Base-by-base conservation (phyloP, 2,888 invertebrate genomes). In the Dicyrtomina minuta region DNA sequence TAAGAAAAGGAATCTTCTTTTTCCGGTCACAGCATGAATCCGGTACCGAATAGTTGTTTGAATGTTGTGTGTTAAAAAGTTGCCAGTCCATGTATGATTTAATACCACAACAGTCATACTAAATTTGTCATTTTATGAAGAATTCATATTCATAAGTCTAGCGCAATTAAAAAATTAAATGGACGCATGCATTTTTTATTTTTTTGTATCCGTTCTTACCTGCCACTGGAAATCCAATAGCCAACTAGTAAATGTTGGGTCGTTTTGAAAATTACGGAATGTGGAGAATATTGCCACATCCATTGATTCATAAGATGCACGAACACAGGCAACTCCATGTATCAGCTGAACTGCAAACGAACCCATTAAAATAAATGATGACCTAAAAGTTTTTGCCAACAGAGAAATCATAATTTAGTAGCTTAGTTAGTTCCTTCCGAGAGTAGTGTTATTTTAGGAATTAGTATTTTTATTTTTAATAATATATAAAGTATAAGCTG, bases 91-190 rank as follows among this genome's bases (percentile, higher is more conserved):
- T 58, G 49, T 59, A 66, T 5, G 46, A 46, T 33, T 59, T 59
- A 3, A 66, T 59, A 1, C 66, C 66, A 20, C 66, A 66, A 22
- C 66, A 66, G 27, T 66, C 66, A 22, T 66, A 66, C 66, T 66
- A n/a, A 3, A n/a, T n/a, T 15, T 39, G n/a, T 51, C 51, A 60
- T 60, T 60, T 43, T 17, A 22, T 22, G 26, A 46, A 17, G 3
- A 53, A 20, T 20, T 20, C 53, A n/a, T n/a, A n/a, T n/a, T n/a
- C n/a, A n/a, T n/a, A n/a, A n/a, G n/a, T n/a, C n/a, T n/a, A n/a
- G n/a, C n/a, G n/a, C n/a, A n/a, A n/a, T n/a, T n/a, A n/a, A 53
- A 4, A 20, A 20, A 12, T 3, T 53, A 22, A 53, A 20, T 53
- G 5, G 17, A 20, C n/a, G n/a, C n/a, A 13, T 22, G 22, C 17